Conservation (phyloP, 2,113 vertebrate species). For the Mungos mungo region DNA sequence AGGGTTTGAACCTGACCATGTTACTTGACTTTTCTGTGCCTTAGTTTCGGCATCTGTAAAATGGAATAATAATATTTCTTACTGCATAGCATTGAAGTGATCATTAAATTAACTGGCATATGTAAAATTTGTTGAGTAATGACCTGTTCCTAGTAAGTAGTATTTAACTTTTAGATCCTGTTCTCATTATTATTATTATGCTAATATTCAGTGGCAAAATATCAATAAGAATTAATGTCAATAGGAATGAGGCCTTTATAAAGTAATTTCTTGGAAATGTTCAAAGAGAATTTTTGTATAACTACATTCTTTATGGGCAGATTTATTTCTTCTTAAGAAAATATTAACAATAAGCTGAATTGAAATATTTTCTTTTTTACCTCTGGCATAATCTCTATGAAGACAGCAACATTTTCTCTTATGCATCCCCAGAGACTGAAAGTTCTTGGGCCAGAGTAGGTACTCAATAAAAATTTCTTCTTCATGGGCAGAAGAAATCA, state of each 20-base stretch:
- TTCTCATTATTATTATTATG: not conserved
- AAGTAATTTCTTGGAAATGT: not conserved
- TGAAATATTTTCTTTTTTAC: not conserved
- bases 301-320: not conserved
- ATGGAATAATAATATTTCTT: not conserved
- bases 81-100: not conserved
- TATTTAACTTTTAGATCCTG: not conserved
- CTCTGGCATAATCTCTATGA: not conserved
- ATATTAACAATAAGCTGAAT: not conserved
- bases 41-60: conserved; percentile 9
- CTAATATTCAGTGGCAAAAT: not conserved
- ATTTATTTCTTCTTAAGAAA: not conserved
- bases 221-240: not conserved
- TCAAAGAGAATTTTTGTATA: not conserved
- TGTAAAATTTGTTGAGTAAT: not conserved
- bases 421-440: not conserved
- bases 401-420: not conserved
- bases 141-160: not conserved
- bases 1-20: not conserved
- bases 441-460: not conserved
- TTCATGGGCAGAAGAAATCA: not conserved
- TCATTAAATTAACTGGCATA: not conserved
- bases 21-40: not conserved
- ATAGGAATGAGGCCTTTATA: not conserved
- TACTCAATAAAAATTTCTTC: not conserved